Percentiles rank a stretch among this genome's conserved stretches.
phyloP scores from a whole-genome alignment of 2,797 vertebrate species.

The Bufotes viridis region DNA sequence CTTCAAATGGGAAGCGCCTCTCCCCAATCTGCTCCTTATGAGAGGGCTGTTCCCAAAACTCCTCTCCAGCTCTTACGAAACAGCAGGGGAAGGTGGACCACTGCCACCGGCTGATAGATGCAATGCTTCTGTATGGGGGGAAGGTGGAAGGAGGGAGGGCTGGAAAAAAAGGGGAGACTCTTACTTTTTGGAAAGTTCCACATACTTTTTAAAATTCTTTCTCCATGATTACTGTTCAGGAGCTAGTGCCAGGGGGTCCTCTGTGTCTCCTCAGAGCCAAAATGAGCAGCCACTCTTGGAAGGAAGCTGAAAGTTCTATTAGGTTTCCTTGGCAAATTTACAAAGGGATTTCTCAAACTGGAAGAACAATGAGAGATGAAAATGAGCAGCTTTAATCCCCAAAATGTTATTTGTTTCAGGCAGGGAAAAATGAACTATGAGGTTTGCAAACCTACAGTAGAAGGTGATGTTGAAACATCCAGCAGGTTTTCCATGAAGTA shows the following conservation, averaged over 20 bases:
- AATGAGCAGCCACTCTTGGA: conserved; percentile 60
- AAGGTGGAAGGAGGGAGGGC: conserved; percentile 63
- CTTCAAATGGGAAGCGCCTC: conserved; percentile 87
- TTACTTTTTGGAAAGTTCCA: conserved; percentile 86
- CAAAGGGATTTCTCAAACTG: conserved; percentile 63
- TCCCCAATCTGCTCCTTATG: conserved; percentile 89
- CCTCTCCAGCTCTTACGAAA: conserved; percentile 89
- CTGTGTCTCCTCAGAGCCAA: conserved; percentile 55
- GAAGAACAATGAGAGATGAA: conserved; percentile 62
- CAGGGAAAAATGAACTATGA: neutral
- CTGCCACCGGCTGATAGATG: conserved; percentile 82
- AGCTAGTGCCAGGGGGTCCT: conserved; percentile 64
- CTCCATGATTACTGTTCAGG: conserved; percentile 76
- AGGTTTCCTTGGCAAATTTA: conserved; percentile 64
- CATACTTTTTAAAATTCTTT: conserved; percentile 90
- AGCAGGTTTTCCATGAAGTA: conserved; percentile 72
- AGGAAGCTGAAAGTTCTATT: conserved; percentile 62
- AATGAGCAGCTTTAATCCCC: neutral
- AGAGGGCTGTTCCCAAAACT: conserved; percentile 89
- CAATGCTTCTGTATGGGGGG: conserved; percentile 75
- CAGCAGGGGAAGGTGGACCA: conserved; percentile 79
- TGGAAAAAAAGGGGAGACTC: conserved; percentile 48
- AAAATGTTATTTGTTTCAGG: conserved; percentile 26
- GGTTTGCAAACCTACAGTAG: conserved; percentile 32
- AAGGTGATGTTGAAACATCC: conserved; percentile 64